Evolutionary conservation across 2,888 invertebrate genomes (phyloP).

Genomic region (Odontocerum albicorne): DNA sequence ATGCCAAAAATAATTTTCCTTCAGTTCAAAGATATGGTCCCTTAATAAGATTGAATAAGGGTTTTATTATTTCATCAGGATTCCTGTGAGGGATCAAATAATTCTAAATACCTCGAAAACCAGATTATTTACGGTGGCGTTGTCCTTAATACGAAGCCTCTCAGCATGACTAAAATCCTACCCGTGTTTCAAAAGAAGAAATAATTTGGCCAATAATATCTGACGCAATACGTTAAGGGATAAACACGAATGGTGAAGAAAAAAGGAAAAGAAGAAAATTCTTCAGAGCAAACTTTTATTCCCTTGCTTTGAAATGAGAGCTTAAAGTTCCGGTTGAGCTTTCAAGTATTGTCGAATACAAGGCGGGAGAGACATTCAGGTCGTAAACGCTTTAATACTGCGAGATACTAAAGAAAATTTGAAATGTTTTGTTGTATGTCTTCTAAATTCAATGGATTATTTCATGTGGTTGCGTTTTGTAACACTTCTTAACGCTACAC

Average conservation of each 20-base stretch:
- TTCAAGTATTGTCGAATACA: background rate
- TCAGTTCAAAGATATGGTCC: no score
- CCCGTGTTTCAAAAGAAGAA: constrained; percentile 3
- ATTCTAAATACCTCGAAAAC: constrained; percentile 15
- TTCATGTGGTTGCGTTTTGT: no score
- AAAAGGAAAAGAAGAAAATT: background rate
- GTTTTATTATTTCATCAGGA: background rate
- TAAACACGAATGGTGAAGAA: constrained; percentile 6
- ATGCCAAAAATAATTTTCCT: no score
- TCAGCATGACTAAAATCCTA: constrained; percentile 1
- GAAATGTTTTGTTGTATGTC: no score
- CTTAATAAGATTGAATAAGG: background rate
- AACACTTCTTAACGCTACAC: no score
- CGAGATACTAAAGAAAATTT: constrained; percentile 2
- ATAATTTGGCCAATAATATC: constrained; percentile 25
- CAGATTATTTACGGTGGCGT: constrained; percentile 15
- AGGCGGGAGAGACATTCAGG: background rate
- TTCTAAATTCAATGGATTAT: no score
- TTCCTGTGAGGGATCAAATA: constrained; percentile 12
- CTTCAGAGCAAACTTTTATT: constrained; percentile 6
- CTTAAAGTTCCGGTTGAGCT: constrained; percentile 12
- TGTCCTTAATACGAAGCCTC: constrained; percentile 3
- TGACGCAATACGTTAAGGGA: constrained; percentile 12
- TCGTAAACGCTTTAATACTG: background rate
- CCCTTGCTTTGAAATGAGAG: constrained; percentile 2